Evolutionary conservation across 2,797 vertebrate genomes (phyloP).

Genomic region (Chaenodraco wilsoni): DNA sequence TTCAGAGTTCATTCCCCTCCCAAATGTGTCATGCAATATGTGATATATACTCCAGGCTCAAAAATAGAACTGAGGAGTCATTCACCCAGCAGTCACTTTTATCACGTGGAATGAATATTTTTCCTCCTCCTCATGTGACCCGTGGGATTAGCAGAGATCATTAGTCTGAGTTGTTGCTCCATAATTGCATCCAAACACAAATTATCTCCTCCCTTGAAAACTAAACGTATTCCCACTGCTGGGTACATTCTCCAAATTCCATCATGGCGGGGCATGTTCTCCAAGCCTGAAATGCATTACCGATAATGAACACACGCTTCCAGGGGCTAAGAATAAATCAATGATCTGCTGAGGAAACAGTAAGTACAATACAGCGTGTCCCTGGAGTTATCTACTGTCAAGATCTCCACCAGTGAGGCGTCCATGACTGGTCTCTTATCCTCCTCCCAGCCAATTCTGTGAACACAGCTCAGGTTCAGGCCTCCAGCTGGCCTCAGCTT

Average conservation of each 20-base stretch:
- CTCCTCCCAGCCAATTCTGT: constrained; percentile 7
- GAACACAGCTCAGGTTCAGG: constrained; percentile 26
- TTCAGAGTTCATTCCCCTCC: constrained; percentile 26
- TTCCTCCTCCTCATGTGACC: constrained; percentile 30
- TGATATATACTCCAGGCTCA: constrained; percentile 37
- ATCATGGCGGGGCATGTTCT: constrained; percentile 51
- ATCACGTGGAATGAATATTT: constrained; percentile 35
- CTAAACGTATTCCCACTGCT: constrained; percentile 46
- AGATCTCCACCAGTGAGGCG: constrained; percentile 25
- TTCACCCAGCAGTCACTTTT: constrained; percentile 27
- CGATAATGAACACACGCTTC: constrained; percentile 58
- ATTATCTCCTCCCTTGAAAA: constrained; percentile 31
- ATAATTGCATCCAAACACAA: constrained; percentile 46
- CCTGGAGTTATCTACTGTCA: constrained; percentile 7
- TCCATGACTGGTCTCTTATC: not conserved
- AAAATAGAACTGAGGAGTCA: constrained; percentile 36
- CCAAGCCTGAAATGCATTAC: constrained; percentile 39
- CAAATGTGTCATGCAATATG: constrained; percentile 25
- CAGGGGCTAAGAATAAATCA: constrained; percentile 50
- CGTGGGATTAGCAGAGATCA: not conserved
- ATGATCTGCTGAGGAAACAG: constrained; percentile 24
- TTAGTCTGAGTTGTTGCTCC: constrained; percentile 2
- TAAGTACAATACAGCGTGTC: constrained; percentile 23
- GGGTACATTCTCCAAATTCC: constrained; percentile 71
- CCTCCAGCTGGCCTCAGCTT: constrained; percentile 58